Conservation (phyloP, 2,888 invertebrate genomes). For the Agrypnus murinus region DNA sequence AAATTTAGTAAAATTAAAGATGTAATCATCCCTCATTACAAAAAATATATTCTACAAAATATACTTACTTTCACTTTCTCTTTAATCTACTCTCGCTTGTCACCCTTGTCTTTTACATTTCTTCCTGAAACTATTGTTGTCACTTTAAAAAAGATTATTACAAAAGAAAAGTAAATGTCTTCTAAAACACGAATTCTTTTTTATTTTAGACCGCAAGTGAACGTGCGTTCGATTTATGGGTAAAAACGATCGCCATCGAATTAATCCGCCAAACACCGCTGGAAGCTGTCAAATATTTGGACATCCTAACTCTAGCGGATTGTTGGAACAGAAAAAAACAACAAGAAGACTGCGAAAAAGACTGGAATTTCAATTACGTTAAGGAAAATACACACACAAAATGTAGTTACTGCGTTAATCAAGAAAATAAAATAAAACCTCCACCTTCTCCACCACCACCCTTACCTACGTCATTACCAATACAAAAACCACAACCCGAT, state of each 20-base stretch:
- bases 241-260: constrained; percentile 83
- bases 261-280: constrained; percentile 84
- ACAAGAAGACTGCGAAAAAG: constrained; percentile 59
- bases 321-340: constrained; percentile 63
- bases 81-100: constrained; percentile 4
- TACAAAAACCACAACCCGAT: constrained; percentile 14
- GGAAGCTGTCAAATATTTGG: constrained; percentile 82
- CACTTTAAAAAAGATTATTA: constrained; percentile 1
- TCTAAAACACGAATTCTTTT: constrained; percentile 9
- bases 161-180: constrained; percentile 22
- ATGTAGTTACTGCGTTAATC: constrained; percentile 38
- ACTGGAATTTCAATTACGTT: constrained; percentile 63
- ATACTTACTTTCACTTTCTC: constrained; percentile 26
- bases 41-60: not conserved
- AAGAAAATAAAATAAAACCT: constrained; percentile 24
- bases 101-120: constrained; percentile 3
- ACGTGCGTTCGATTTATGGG: constrained; percentile 83
- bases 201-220: constrained; percentile 80
- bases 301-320: constrained; percentile 78
- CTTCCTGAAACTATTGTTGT: constrained; percentile 3
- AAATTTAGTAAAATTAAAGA: too few species aligned
- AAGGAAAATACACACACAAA: constrained; percentile 34
- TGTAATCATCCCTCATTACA: too few species aligned
- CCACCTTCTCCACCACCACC: constrained; percentile 3
- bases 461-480: constrained; percentile 18